A percentile compares a stretch with the other conserved stretches of the same genome.
These are phyloP conservation scores for Noctua fimbriata DNA, from an alignment of 2,888 invertebrate genomes.

Conservation along the genomic window DNA sequence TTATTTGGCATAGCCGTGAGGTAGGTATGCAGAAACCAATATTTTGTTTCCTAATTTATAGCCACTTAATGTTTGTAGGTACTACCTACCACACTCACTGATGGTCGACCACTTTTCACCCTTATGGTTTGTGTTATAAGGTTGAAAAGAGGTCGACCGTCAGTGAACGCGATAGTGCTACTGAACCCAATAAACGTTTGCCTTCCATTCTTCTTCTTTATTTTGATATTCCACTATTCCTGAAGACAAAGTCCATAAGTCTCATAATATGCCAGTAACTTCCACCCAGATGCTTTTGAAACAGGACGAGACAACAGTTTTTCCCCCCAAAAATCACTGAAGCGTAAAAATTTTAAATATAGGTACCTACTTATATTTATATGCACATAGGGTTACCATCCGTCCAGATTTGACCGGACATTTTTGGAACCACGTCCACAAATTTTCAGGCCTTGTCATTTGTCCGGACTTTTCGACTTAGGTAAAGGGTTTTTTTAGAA, in stretches of 20 bases:
- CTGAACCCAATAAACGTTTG: background rate
- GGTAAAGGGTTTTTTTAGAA: background rate
- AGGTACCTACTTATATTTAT: slow-evolving; percentile 29
- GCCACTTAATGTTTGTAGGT: no score
- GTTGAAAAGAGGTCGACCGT: no score
- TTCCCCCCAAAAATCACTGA: slow-evolving; percentile 7
- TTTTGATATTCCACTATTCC: background rate
- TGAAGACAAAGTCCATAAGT: background rate
- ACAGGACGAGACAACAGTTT: background rate
- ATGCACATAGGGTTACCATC: background rate
- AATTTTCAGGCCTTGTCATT: no score
- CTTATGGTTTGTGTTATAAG: no score
- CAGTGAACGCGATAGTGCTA: no score
- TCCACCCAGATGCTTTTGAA: background rate
- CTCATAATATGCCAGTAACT: background rate
- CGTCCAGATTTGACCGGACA: background rate
- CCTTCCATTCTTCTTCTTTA: background rate
- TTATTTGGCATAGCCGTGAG: background rate
- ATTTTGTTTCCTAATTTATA: background rate
- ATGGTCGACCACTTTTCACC: background rate
- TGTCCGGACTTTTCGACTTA: no score
- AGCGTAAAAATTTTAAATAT: slow-evolving; percentile 10
- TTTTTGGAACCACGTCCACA: background rate
- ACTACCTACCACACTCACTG: no score
- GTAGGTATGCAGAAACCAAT: background rate